Evolutionary conservation across 1,140 invertebrate species (phyloP).

Genomic region (Xylocopa sonorina): DNA sequence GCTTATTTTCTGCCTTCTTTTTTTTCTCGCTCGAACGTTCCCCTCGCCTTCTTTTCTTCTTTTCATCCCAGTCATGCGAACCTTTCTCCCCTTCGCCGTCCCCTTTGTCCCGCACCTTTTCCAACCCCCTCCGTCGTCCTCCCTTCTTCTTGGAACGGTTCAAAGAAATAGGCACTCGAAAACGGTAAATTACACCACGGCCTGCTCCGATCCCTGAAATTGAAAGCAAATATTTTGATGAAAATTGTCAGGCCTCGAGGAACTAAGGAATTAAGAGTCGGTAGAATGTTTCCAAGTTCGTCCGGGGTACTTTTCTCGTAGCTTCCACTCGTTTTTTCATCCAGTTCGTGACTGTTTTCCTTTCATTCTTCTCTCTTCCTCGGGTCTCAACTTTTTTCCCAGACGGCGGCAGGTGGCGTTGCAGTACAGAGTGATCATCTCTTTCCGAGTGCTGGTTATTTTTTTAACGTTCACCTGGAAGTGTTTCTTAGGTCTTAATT

Average conservation of each 20-base stretch:
- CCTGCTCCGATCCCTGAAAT: not conserved
- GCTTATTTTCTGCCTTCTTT: constrained; percentile 6
- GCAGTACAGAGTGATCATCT: not conserved
- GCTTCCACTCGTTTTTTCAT: not conserved
- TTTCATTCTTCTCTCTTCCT: constrained; percentile 10
- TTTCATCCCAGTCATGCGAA: not conserved
- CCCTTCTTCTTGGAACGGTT: not conserved
- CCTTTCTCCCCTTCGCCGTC: too few species aligned
- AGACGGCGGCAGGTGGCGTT: not conserved
- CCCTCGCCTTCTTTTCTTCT: not conserved
- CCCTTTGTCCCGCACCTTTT: not conserved
- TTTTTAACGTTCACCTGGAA: constrained; percentile 16
- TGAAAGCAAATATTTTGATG: constrained; percentile 40
- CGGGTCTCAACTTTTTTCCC: not conserved
- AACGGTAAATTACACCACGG: not conserved
- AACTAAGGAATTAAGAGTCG: not conserved
- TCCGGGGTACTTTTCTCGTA: constrained; percentile 15
- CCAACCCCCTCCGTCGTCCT: not conserved
- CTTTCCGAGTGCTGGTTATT: constrained; percentile 3
- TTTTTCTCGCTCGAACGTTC: not conserved
- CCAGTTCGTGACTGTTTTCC: constrained; percentile 7
- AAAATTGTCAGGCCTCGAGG: not conserved
- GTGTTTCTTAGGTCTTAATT: not conserved
- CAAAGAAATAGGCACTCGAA: not conserved
- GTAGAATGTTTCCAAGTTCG: not conserved